A percentile compares a stretch with the other conserved stretches of the same genome.
Conservation (phyloP, 1,140 invertebrate species). For the Drosophila takahashii region DNA sequence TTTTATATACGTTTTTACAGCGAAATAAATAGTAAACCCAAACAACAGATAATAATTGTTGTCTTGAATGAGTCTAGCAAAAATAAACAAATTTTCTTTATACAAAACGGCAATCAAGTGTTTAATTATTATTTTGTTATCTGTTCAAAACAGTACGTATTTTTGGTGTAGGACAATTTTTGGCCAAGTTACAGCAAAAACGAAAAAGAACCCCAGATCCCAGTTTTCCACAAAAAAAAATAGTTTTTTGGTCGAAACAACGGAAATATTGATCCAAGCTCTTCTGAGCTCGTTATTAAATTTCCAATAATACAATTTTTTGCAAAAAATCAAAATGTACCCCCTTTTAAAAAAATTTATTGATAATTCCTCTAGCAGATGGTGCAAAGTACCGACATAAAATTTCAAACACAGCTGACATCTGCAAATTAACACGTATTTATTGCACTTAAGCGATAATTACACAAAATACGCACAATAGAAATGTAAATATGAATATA, state of each 20-base stretch:
- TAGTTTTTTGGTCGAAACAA: too few relatives aligned
- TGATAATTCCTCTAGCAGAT: constrained; percentile 17
- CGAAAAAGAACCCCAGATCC: too few relatives aligned
- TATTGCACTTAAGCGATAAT: constrained; percentile 71
- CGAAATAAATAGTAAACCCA: constrained; percentile 54
- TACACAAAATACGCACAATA: constrained; percentile 72
- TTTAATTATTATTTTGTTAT: too few relatives aligned
- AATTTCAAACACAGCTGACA: not conserved
- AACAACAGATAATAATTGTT: constrained; percentile 60
- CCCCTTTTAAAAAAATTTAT: too few relatives aligned
- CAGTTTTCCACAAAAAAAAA: too few relatives aligned
- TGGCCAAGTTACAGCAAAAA: too few relatives aligned
- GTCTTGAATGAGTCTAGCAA: constrained; percentile 61
- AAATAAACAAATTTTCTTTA: constrained; percentile 80
- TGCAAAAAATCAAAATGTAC: too few relatives aligned
- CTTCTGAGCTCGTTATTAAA: too few relatives aligned
- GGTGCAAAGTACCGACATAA: not conserved
- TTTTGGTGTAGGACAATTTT: too few relatives aligned
- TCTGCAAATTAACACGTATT: constrained; percentile 67
- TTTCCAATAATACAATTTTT: too few relatives aligned
- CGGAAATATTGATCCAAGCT: too few relatives aligned
- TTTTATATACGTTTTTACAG: constrained; percentile 69
- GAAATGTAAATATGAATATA: constrained; percentile 66
- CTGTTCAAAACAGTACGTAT: too few relatives aligned
- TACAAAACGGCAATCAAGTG: constrained; percentile 45